These are phyloP conservation scores for Parambassis ranga DNA, from an alignment of 2,797 vertebrate species.

Conservation along the genomic window DNA sequence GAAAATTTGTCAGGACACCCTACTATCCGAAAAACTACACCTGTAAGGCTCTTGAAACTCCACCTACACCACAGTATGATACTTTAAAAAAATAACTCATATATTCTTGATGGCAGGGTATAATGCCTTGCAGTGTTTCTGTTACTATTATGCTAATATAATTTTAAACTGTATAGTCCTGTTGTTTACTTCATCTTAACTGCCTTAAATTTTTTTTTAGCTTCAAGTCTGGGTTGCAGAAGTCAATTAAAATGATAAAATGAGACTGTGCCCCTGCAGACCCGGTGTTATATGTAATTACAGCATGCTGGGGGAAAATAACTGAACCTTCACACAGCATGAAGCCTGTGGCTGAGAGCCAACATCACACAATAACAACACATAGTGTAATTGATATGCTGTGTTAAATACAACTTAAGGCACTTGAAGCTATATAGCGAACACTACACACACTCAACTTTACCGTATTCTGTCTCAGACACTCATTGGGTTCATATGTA, in stretches of 20 bases:
- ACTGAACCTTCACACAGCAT: neutral
- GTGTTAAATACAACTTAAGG: neutral
- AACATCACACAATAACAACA: neutral
- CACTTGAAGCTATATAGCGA: neutral
- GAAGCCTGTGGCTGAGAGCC: neutral
- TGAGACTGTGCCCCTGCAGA: neutral
- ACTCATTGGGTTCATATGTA: neutral
- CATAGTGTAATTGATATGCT: neutral
- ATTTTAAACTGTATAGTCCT: neutral
- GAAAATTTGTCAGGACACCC: neutral
- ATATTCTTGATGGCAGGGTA: neutral
- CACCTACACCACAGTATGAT: neutral
- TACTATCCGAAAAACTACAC: no score
- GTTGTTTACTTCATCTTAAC: neutral
- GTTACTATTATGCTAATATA: neutral
- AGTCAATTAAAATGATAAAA: neutral
- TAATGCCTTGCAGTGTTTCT: neutral
- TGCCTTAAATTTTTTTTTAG: neutral
- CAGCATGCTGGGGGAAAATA: neutral
- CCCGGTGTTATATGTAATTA: neutral
- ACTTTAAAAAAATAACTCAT: neutral
- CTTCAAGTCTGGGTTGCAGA: neutral
- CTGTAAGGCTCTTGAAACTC: no score
- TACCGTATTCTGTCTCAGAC: neutral
- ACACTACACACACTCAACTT: neutral